These are phyloP conservation scores for Scolopax rusticola DNA, from an alignment of 2,797 vertebrate species.

Conservation along the genomic window DNA sequence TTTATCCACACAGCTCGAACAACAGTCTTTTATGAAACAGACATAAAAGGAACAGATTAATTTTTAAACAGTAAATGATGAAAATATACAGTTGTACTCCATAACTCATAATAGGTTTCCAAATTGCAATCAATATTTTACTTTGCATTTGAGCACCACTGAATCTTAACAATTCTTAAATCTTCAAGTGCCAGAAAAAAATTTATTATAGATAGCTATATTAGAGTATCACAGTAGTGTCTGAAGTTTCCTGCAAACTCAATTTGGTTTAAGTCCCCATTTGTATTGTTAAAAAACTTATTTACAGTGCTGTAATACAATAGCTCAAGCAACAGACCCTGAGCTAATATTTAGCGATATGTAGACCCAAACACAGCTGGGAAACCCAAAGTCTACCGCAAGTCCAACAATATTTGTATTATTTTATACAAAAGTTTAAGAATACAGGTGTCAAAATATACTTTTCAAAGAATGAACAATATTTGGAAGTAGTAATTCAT, in stretches of 20 bases:
- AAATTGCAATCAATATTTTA: constrained; percentile 42
- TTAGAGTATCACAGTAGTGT: not conserved
- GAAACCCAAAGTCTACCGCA: not conserved
- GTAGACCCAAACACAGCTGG: not conserved
- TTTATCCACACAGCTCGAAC: not conserved
- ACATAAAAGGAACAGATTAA: constrained; percentile 22
- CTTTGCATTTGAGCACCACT: constrained; percentile 18
- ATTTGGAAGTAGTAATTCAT: not conserved
- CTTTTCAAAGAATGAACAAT: not conserved
- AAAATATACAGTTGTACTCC: constrained; percentile 36
- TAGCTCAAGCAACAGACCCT: not conserved
- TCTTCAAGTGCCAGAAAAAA: not conserved
- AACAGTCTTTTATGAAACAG: not conserved
- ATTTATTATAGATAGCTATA: not conserved
- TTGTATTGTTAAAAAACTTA: not conserved
- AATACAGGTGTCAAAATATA: not conserved
- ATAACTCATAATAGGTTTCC: constrained; percentile 7
- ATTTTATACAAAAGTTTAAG: not conserved
- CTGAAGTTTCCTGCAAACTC: not conserved
- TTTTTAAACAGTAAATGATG: constrained; percentile 52
- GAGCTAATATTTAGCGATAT: not conserved
- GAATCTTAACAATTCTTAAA: constrained; percentile 12
- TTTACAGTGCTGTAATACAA: not conserved
- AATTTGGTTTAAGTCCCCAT: not conserved
- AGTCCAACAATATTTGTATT: not conserved